Conservation (phyloP, 1,140 invertebrate species). For the Artemia franciscana region DNA sequence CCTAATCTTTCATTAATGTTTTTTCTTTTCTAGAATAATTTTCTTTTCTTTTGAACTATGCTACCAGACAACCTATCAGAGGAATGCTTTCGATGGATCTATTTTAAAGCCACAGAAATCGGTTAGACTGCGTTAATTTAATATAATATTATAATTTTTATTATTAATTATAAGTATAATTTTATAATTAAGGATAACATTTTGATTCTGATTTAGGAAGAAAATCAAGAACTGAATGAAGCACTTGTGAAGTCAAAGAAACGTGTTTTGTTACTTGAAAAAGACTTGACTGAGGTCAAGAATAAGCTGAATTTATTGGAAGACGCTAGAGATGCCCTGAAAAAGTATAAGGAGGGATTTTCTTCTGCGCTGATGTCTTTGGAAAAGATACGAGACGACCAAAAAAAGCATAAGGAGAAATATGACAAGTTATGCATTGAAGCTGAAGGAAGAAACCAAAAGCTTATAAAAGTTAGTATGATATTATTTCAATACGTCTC, state of each 20-base stretch:
- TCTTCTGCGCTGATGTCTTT: neutral
- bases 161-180: too few species aligned
- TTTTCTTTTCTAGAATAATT: too few species aligned
- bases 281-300: neutral
- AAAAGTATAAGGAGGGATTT: neutral
- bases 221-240: neutral
- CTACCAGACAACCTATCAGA: too few species aligned
- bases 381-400: neutral
- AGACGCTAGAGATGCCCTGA: neutral
- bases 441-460: neutral
- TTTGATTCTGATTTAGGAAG: neutral
- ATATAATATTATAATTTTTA: too few species aligned
- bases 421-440: neutral
- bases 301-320: neutral
- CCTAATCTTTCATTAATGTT: too few species aligned
- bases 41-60: too few species aligned
- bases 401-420: neutral
- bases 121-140: too few species aligned
- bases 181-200: too few species aligned
- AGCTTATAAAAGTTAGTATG: neutral
- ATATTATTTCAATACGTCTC: too few species aligned
- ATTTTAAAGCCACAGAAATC: too few species aligned
- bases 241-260: neutral
- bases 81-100: too few species aligned
- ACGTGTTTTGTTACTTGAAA: neutral